Percentiles rank a stretch among this genome's conserved stretches.
These are phyloP conservation scores for Octopus bimaculoides DNA, from an alignment of 1,140 invertebrate genomes.

Conservation along the genomic window DNA sequence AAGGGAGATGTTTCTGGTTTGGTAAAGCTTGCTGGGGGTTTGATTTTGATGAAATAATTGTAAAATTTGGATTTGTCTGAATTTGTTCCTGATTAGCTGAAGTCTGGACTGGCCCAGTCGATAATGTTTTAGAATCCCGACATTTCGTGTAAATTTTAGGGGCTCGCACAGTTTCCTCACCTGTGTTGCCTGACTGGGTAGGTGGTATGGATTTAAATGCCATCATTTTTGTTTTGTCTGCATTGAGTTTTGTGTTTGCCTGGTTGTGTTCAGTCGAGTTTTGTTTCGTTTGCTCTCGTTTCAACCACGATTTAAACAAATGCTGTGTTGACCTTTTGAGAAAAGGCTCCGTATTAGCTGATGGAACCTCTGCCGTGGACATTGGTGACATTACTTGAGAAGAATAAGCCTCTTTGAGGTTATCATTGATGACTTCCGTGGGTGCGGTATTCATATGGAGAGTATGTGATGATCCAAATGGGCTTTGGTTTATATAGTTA, in stretches of 20 bases:
- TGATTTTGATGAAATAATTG: too few species aligned
- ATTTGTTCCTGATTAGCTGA: too few species aligned
- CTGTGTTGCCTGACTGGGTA: not conserved
- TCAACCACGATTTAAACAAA: conserved; percentile 23
- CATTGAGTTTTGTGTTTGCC: conserved; percentile 7
- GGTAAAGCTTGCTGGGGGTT: too few species aligned
- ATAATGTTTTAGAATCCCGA: too few species aligned
- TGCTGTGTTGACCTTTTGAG: conserved; percentile 18
- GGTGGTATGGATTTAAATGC: not conserved
- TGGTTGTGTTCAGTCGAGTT: conserved; percentile 18
- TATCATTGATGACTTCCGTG: too few species aligned
- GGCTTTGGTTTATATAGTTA: not conserved
- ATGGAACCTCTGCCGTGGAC: not conserved
- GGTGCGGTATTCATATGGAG: too few species aligned
- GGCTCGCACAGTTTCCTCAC: not conserved
- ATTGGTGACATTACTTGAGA: too few species aligned
- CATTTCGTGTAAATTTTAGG: conserved; percentile 15
- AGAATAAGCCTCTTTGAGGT: too few species aligned
- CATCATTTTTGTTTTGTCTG: not conserved
- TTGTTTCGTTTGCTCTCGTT: conserved; percentile 28
- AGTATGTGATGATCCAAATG: not conserved
- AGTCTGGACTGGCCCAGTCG: too few species aligned
- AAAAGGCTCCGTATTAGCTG: conserved; percentile 22
- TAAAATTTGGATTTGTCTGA: too few species aligned
- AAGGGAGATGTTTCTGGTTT: too few species aligned